phyloP scores from a whole-genome alignment of 2,888 invertebrate genomes.

The Mylabris sibirica region DNA sequence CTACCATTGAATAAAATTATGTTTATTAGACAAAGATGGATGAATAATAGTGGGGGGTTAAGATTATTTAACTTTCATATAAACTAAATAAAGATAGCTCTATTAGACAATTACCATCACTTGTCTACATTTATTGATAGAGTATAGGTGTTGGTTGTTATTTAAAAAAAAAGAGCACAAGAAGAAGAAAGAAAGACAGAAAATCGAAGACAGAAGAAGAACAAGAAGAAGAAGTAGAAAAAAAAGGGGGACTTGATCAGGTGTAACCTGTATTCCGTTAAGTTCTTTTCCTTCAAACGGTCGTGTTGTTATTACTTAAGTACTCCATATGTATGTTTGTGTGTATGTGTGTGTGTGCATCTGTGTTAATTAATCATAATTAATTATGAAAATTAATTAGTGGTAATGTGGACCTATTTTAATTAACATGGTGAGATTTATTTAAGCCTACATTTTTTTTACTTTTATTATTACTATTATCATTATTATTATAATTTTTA shows the following conservation, averaged over 20 bases:
- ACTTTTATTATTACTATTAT: background rate
- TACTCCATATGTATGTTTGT: background rate
- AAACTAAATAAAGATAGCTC: no score
- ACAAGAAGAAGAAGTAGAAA: conserved; percentile 8
- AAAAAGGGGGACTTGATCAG: conserved; percentile 30
- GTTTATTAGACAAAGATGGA: background rate
- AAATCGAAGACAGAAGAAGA: background rate
- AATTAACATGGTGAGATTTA: background rate
- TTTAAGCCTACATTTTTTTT: background rate
- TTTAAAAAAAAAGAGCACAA: no score
- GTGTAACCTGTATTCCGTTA: conserved; percentile 34
- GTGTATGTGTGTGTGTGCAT: background rate
- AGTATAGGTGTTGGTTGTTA: no score
- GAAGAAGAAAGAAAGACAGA: no score
- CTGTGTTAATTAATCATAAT: background rate
- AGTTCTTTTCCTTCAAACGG: conserved; percentile 25
- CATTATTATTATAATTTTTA: background rate
- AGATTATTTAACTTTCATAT: no score
- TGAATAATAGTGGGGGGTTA: background rate
- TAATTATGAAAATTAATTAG: background rate
- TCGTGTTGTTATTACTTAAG: conserved; percentile 11
- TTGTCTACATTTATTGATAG: no score
- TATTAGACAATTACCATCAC: no score
- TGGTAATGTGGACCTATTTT: conserved; percentile 5
- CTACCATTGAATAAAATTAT: no score